phyloP scores from a whole-genome alignment of 1,140 invertebrate genomes.

The Coboldia fuscipes region DNA sequence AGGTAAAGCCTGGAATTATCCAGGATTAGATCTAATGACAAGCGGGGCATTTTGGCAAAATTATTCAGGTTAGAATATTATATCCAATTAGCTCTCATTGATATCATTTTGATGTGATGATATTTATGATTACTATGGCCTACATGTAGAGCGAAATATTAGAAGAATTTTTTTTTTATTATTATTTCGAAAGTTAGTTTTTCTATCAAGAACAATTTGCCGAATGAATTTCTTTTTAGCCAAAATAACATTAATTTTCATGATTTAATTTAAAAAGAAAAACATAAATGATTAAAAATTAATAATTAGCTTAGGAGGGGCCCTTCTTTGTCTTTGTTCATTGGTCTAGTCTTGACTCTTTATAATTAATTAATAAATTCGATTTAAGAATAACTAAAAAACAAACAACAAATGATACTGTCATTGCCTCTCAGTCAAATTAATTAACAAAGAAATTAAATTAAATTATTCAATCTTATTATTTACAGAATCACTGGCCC shows the following conservation, averaged over 20 bases:
- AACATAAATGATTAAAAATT: too few species aligned
- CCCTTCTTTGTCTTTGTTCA: too few species aligned
- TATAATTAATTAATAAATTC: too few species aligned
- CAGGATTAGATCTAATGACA: slow-evolving; percentile 50
- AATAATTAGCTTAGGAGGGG: too few species aligned
- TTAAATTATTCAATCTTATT: slow-evolving; percentile 6
- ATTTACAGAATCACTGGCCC: slow-evolving; percentile 55
- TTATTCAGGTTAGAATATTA: slow-evolving; percentile 67
- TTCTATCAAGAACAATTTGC: too few species aligned
- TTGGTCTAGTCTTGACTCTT: too few species aligned
- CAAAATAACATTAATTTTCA: too few species aligned
- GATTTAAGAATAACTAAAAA: neutral
- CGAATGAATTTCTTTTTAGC: too few species aligned
- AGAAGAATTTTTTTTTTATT: too few species aligned
- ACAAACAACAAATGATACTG: neutral
- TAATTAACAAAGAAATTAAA: neutral
- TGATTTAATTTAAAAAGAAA: too few species aligned
- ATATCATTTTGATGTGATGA: neutral
- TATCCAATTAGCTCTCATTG: too few species aligned
- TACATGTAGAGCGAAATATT: neutral
- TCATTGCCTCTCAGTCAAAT: neutral
- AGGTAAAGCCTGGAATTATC: slow-evolving; percentile 45
- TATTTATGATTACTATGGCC: neutral
- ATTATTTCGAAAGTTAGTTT: too few species aligned
- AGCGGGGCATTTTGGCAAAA: slow-evolving; percentile 71